phyloP scores from a whole-genome alignment of 1,140 invertebrate species.

The Anastatus disparis region DNA sequence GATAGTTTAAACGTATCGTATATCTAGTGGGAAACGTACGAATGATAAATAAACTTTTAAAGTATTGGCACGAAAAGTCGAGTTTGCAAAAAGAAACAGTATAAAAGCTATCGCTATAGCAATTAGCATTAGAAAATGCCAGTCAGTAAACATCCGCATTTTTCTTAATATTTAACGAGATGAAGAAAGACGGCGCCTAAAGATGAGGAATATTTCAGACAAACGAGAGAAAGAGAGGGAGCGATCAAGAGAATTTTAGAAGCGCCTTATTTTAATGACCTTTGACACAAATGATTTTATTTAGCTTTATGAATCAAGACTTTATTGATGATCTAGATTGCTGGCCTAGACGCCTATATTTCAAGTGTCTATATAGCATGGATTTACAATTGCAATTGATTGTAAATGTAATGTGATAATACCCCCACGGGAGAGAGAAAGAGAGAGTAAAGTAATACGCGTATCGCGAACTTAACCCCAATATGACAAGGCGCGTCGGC shows the following conservation, averaged over 20 bases:
- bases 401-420: too few relatives aligned
- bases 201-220: neutral
- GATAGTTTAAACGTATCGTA: too few relatives aligned
- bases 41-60: neutral
- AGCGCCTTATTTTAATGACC: slow-evolving; percentile 1
- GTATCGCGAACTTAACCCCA: slow-evolving; percentile 38
- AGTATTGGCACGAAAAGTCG: slow-evolving; percentile 2
- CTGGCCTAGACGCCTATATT: too few relatives aligned
- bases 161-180: too few relatives aligned
- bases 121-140: slow-evolving; percentile 23
- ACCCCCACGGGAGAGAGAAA: too few relatives aligned
- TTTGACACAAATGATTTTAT: slow-evolving; percentile 17
- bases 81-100: slow-evolving; percentile 11
- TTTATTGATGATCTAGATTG: too few relatives aligned
- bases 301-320: too few relatives aligned
- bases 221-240: neutral
- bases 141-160: slow-evolving; percentile 25
- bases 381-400: too few relatives aligned
- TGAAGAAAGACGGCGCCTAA: neutral
- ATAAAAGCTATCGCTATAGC: slow-evolving; percentile 14
- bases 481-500: too few relatives aligned
- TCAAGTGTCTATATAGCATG: too few relatives aligned
- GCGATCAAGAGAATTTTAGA: neutral
- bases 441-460: neutral
- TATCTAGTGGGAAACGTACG: too few relatives aligned